Base-by-base conservation (phyloP, 2,113 vertebrate species). In the Pyxicephalus adspersus region DNA sequence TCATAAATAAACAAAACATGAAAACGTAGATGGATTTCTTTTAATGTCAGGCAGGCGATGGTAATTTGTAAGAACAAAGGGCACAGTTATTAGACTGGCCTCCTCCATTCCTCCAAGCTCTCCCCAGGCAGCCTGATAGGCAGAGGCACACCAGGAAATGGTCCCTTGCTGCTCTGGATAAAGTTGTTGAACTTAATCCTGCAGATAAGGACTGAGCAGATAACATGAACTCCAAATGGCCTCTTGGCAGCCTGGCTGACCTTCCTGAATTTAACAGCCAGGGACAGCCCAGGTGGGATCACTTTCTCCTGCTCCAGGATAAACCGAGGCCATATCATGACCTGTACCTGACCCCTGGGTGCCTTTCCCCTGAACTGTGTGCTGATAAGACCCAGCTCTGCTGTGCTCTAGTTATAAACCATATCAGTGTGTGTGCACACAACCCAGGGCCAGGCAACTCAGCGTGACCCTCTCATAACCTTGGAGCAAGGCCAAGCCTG, bases 221-320 rank as follows among this genome's bases (percentile, higher is more conserved):
- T 84, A 85, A 67, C 54, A 82, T 87, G 84, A 93, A 90, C 93
- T 92, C 68, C 66, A 78, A 51, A 67, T 84, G 86, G 90, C 90
- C 89, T 60, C 28, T 72, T 88, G 61, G 85, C 88, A 92, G 77
- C 76, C 88, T 93, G 92, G 92, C 92, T 90, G 85, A 92, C 90
- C 91, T 90, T 81, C 52, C 85, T 82, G 79, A 23, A 68, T 86
- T 91, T 86, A 87, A 87, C 90, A 88, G 90, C 89, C 91, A 92
- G 88, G 89, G 88, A 86, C 85, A 87, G 83, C 84, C 89, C 88
- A 86, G 89, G 88, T 93, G 87, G 90, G 90, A 91, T 90, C 85
- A 85, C 89, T 91, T 91, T 91, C 91, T 84, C 81, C 76, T 77
- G 86, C 78, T 64, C 28, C 55, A 16, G 26, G 86, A 86, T 84